These are phyloP conservation scores for Lophius piscatorius DNA, from an alignment of 2,113 vertebrate genomes.

Conservation along the genomic window DNA sequence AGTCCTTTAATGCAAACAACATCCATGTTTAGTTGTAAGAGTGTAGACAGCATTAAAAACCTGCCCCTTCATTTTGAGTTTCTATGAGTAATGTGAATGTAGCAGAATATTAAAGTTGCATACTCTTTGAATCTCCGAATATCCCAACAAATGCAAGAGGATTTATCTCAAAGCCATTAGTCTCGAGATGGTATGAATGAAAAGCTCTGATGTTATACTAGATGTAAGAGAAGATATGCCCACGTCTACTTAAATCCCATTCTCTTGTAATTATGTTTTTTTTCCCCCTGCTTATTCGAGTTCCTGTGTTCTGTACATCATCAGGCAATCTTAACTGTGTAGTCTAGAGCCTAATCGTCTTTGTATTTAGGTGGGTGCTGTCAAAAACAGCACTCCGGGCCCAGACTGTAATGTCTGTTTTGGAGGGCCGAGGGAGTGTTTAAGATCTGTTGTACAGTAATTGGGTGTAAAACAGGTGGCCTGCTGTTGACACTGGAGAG, in stretches of 20 bases:
- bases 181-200: not conserved
- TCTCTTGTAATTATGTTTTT: not conserved
- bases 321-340: not conserved
- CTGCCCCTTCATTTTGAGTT: not conserved
- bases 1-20: too few relatives aligned
- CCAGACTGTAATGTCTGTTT: constrained; percentile 9
- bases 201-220: not conserved
- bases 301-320: constrained; percentile 11
- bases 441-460: constrained; percentile 63
- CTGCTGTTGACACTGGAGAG: constrained; percentile 69
- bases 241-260: not conserved
- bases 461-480: constrained; percentile 80
- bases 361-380: constrained; percentile 2
- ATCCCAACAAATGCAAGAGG: not conserved
- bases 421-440: constrained; percentile 27
- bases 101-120: not conserved
- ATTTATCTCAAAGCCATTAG: not conserved
- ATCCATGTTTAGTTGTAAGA: too few relatives aligned
- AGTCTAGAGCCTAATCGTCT: constrained; percentile 1
- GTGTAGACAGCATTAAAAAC: not conserved
- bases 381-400: constrained; percentile 12
- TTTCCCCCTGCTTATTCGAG: constrained; percentile 1
- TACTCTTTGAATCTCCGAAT: too few relatives aligned
- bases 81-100: not conserved
- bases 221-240: not conserved